Conservation (phyloP, 2,113 vertebrate species). For the Thamnophis sirtalis region DNA sequence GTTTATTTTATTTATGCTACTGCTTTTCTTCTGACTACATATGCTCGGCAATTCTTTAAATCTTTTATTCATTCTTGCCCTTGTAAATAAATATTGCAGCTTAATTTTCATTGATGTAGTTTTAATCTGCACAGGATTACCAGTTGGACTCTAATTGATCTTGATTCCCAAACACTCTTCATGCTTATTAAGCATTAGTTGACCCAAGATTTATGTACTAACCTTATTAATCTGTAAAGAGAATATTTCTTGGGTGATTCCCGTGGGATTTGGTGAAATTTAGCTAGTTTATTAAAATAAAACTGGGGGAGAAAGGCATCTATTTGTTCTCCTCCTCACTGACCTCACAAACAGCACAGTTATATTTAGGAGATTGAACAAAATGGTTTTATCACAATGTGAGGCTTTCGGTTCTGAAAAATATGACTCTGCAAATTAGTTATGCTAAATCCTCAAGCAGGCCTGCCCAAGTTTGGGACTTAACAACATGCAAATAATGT, state of each 20-base stretch:
- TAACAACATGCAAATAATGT: background rate
- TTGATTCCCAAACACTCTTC: conserved; percentile 21
- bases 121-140: conserved; percentile 47
- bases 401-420: background rate
- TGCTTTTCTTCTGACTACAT: conserved; percentile 14
- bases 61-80: conserved; percentile 34
- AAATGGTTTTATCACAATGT: background rate
- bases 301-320: background rate
- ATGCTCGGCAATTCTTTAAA: conserved; percentile 15
- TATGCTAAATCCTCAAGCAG: background rate
- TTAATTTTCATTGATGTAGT: conserved; percentile 32
- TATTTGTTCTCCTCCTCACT: background rate
- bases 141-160: conserved; percentile 49
- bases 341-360: background rate
- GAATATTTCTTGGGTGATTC: conserved; percentile 32
- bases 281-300: background rate
- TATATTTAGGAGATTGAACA: background rate
- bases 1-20: background rate
- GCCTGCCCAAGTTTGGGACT: background rate
- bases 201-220: conserved; percentile 38
- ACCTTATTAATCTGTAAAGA: conserved; percentile 42
- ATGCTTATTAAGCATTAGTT: conserved; percentile 24
- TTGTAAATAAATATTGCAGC: conserved; percentile 38
- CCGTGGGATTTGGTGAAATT: conserved; percentile 26
- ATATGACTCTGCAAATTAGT: background rate